phyloP scores from a whole-genome alignment of 1,140 invertebrate genomes.

The Trichonephila inaurata region DNA sequence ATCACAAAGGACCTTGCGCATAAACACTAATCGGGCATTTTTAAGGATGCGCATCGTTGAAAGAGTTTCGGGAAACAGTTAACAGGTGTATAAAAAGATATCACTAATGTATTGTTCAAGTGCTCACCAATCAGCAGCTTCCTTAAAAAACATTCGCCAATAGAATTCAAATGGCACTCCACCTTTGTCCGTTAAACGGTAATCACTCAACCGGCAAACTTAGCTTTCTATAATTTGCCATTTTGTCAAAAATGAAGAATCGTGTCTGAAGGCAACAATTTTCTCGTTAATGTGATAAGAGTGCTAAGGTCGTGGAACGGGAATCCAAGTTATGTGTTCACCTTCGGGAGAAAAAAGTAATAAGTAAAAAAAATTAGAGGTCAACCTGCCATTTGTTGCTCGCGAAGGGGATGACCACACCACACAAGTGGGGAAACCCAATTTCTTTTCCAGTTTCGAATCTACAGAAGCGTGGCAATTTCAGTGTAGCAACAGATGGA shows the following conservation, averaged over 20 bases:
- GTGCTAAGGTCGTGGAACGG: conserved; percentile 7
- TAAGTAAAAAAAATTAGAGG: background rate
- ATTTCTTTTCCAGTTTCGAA: background rate
- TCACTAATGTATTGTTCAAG: conserved; percentile 12
- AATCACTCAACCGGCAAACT: conserved; percentile 18
- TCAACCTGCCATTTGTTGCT: conserved; percentile 12
- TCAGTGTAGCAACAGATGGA: background rate
- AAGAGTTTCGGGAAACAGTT: background rate
- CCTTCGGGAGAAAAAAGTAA: background rate
- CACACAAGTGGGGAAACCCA: background rate
- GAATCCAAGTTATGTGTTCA: conserved; percentile 22
- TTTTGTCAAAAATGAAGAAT: conserved; percentile 28
- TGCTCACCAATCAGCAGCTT: background rate
- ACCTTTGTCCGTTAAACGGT: conserved; percentile 18
- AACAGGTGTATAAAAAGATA: conserved; percentile 32
- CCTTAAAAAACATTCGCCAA: background rate
- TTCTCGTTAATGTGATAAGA: conserved; percentile 13
- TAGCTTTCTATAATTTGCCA: conserved; percentile 15
- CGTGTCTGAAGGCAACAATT: background rate
- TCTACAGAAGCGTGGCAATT: background rate
- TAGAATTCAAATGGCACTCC: conserved; percentile 15
- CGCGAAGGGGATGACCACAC: background rate
- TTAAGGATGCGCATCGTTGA: conserved; percentile 1
- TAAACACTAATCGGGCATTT: conserved; percentile 3
- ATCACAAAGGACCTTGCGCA: background rate